Evolutionary conservation across 2,888 invertebrate genomes (phyloP).

Genomic region (Eilema griseolum): DNA sequence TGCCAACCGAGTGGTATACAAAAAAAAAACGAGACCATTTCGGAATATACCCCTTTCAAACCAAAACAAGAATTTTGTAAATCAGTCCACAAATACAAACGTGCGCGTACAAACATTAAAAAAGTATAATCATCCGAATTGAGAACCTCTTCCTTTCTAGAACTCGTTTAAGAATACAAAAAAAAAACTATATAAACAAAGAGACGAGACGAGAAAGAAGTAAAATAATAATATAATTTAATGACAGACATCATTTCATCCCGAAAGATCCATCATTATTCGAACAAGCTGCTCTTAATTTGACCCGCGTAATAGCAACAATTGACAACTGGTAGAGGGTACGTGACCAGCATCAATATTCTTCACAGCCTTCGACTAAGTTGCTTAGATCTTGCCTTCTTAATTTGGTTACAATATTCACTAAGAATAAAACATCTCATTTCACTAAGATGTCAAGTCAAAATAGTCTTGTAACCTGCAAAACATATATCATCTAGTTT

Average conservation of each 20-base stretch:
- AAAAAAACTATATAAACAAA: neutral
- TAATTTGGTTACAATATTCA: constrained; percentile 36
- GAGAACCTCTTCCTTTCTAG: no score
- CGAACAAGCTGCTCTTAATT: constrained; percentile 39
- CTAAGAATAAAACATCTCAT: constrained; percentile 49
- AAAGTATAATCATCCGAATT: no score
- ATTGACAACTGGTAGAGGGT: constrained; percentile 44
- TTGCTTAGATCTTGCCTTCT: constrained; percentile 34
- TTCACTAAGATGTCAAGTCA: constrained; percentile 58
- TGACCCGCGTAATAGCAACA: constrained; percentile 40
- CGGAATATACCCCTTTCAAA: no score
- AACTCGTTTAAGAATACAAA: no score
- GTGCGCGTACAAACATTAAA: no score
- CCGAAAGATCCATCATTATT: constrained; percentile 26
- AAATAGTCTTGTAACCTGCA: constrained; percentile 44
- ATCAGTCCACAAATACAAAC: no score
- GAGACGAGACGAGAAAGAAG: neutral
- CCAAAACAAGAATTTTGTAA: no score
- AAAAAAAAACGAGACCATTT: no score
- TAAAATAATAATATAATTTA: constrained; percentile 18
- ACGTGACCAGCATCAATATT: constrained; percentile 42
- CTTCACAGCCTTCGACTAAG: constrained; percentile 24
- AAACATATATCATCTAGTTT: constrained; percentile 29
- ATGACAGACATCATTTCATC: constrained; percentile 14
- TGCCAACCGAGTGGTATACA: no score